Evolutionary conservation across 2,797 vertebrate genomes (phyloP).

Genomic region (Falco concolor): DNA sequence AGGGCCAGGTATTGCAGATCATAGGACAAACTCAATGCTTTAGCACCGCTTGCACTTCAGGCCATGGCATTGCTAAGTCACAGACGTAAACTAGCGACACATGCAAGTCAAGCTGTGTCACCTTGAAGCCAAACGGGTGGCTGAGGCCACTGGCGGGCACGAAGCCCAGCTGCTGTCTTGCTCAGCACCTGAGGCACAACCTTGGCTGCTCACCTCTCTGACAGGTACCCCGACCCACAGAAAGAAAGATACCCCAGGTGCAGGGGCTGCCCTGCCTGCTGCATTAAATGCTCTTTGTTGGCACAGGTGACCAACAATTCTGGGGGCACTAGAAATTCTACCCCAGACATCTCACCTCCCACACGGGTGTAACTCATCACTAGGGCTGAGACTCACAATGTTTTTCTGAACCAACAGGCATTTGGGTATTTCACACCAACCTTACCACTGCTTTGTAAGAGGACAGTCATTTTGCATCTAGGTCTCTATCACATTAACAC

Average conservation of each 20-base stretch:
- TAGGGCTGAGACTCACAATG: neutral
- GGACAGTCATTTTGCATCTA: neutral
- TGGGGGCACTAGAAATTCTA: neutral
- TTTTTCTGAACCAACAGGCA: neutral
- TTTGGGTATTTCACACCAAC: neutral
- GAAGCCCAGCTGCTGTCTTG: neutral
- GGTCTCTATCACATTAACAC: neutral
- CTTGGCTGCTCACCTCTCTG: neutral
- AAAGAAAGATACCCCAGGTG: neutral
- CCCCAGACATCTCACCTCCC: neutral
- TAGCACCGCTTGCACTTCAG: neutral
- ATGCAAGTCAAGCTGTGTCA: neutral
- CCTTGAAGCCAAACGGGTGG: neutral
- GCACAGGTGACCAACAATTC: neutral
- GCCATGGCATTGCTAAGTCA: neutral
- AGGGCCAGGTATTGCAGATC: neutral
- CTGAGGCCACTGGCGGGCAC: accelerated
- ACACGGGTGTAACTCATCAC: neutral
- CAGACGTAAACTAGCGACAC: neutral
- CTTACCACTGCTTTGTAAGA: neutral
- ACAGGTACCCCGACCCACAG: neutral
- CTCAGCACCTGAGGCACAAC: neutral
- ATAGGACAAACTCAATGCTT: neutral
- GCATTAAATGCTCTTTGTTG: neutral
- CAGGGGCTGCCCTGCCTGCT: too few species aligned